Base-by-base conservation (phyloP, 2,113 vertebrate species). In the Chlorodrepanis virens region DNA sequence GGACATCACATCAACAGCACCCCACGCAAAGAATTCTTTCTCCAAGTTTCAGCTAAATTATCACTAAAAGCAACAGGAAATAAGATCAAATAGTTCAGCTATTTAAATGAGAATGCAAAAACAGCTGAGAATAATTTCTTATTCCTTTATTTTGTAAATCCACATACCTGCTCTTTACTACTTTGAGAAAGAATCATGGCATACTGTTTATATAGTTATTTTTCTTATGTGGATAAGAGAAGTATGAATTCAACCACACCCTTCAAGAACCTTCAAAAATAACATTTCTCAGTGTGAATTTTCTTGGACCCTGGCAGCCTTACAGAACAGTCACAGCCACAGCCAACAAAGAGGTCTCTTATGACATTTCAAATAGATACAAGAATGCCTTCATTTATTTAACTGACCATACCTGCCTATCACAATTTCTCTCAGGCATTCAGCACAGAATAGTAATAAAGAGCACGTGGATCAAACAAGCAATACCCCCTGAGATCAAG, bases 201-300 rank as follows among this genome's bases (percentile, higher is more conserved):
- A 17, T 9, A n/a, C 16, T 7, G 4, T 39, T 81, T 59, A 68
- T 29, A 44, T 1, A 82, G 28, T 28, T 17, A 77, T 49, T 77
- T 42, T 27, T 49, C 49, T 42, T 70, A 33, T 0, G 18, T 63
- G 35, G 40, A 33, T 56, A 77, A 54, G 54, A 88, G 23, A 29
- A 70, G 31, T 21, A 72, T 22, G 31, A 91, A 70, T 59, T 67
- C 83, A 77, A 65, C 83, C 79, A 86, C 88, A 74, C 76, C 85
- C 92, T 69, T 65, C 33, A 50, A 88, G 56, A 85, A 83, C 35
- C 65, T 74, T 80, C 59, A 92, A 95, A 95, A 96, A 70, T 69
- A 88, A 39, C 53, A 83, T 68, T 94, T 72, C n/a, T 95, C 80
- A 81, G 47, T 10, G 67, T 52, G 39, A 90, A 74, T 90, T 70